Conservation (phyloP, 2,113 vertebrate genomes). For the Nothobranchius kuhntae region DNA sequence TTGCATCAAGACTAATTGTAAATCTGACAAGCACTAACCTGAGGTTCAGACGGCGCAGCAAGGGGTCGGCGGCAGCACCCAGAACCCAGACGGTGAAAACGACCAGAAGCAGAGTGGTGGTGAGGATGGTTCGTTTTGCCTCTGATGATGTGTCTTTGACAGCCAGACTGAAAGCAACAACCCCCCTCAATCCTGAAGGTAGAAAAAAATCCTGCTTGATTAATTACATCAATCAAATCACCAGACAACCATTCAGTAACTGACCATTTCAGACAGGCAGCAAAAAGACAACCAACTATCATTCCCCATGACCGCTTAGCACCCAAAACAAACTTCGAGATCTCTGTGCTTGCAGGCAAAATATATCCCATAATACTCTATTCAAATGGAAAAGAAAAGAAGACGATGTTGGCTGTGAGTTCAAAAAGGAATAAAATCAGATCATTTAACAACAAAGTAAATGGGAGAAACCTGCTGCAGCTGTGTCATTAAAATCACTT, state of each 20-base stretch:
- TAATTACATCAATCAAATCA: conserved; percentile 39
- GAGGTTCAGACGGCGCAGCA: conserved; percentile 84
- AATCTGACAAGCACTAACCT: conserved; percentile 74
- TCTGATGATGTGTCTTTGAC: conserved; percentile 77
- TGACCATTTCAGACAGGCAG: conserved; percentile 12
- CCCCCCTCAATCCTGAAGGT: conserved; percentile 82
- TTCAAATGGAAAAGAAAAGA: conserved; percentile 20
- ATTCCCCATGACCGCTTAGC: too few relatives aligned
- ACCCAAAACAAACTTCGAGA: too few relatives aligned
- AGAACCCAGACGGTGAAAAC: conserved; percentile 85
- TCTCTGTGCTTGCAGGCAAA: conserved; percentile 21
- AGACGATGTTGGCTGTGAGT: conserved; percentile 18
- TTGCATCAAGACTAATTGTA: background rate
- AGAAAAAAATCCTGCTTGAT: conserved; percentile 13
- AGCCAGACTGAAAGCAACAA: conserved; percentile 84
- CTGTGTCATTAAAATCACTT: conserved; percentile 31
- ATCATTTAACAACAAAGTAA: conserved; percentile 63
- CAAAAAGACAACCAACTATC: background rate
- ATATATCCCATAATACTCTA: conserved; percentile 42
- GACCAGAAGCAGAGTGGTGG: conserved; percentile 82
- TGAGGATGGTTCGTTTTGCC: conserved; percentile 81
- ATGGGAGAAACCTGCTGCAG: conserved; percentile 41
- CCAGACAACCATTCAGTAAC: conserved; percentile 8
- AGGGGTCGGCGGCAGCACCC: conserved; percentile 79
- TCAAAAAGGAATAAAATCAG: conserved; percentile 36